Evolutionary conservation across 2,113 vertebrate species (phyloP), one percentile per base, ranked within the genome.

Genomic region (Collichthys lucidus): DNA sequence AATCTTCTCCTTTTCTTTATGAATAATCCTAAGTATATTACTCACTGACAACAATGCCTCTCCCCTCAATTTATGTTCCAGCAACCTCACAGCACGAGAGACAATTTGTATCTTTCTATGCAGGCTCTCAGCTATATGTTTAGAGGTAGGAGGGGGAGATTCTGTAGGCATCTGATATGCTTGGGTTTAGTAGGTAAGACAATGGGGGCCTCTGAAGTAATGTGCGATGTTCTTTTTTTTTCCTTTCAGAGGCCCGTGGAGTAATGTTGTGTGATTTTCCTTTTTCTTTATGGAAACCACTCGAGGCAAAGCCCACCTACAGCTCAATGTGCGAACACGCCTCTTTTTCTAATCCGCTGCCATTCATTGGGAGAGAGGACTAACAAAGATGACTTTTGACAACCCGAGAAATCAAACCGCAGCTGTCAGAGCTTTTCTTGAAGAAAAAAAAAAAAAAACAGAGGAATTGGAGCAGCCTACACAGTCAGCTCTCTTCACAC

Each of bases 11-110:
- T 83, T 64, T 87, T 84, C 76, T 93, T 91, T 94, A 93, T 93
- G 88, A 95, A 94, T 93, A 94, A 94, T 91, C 92, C 91, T 94
- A 95, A 94, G 92, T 93, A 92, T 94, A 93, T 95, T 92, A 94
- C 90, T 94, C 94, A 92, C 82, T 94, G 93, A 95, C 94, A 94
- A 93, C 87, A 92, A 92, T 91, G 88, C 62, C 79, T 79, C 86
- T 92, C 68, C 79, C 86, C 79, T 92, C 94, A 94, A 94, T 95
- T 95, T 95, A 94, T 95, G 95, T 92, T 93, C 91, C 85, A 72
- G 87, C 86, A 92, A 93, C 91, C 86, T 85, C 90, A 82, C 85
- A 93, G 91, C 88, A 88, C 62, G 76, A 88, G 92, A 50, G 86
- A 89, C 92, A 94, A 94, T 94, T 94, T 94, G 93, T 95, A 94